These are phyloP conservation scores for Acanthis flammea DNA, from an alignment of 2,797 vertebrate species.

Conservation along the genomic window DNA sequence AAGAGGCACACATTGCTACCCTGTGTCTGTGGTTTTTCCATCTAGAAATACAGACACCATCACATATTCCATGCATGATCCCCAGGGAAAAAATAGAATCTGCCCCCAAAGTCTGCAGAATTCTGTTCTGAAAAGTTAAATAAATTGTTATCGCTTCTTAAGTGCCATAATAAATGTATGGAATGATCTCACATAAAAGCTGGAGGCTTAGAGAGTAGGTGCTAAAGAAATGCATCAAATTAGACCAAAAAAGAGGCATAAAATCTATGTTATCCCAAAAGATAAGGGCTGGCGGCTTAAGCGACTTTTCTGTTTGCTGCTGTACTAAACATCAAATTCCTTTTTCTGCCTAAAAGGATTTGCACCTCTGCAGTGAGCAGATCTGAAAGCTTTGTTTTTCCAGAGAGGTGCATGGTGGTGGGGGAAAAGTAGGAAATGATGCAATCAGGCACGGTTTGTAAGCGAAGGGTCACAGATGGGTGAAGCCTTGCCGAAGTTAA, in stretches of 20 bases:
- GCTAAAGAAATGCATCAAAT: slow-evolving; percentile 34
- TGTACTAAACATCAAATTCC: not conserved
- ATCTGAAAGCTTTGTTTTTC: slow-evolving; percentile 14
- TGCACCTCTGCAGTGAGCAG: slow-evolving; percentile 6
- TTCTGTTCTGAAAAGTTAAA: slow-evolving; percentile 23
- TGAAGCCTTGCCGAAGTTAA: not conserved
- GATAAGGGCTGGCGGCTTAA: not conserved
- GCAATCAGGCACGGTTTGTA: not conserved
- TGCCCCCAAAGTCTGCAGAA: not conserved
- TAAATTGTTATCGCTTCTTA: not conserved
- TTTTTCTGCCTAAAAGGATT: slow-evolving; percentile 41
- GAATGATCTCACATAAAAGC: slow-evolving; percentile 15
- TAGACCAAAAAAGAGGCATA: slow-evolving; percentile 24
- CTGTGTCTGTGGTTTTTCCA: not conserved
- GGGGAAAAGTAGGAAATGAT: not conserved
- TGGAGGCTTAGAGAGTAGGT: slow-evolving; percentile 25
- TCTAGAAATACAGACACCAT: not conserved
- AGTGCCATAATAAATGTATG: slow-evolving; percentile 22
- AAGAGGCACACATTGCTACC: not conserved
- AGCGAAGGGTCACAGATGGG: not conserved
- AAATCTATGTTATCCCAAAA: slow-evolving; percentile 6
- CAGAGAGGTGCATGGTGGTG: not conserved
- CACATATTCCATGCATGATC: not conserved
- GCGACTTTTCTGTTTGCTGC: not conserved
- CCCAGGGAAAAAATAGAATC: not conserved